Conservation (phyloP, 2,113 vertebrate genomes). For the Ceratotherium simum region DNA sequence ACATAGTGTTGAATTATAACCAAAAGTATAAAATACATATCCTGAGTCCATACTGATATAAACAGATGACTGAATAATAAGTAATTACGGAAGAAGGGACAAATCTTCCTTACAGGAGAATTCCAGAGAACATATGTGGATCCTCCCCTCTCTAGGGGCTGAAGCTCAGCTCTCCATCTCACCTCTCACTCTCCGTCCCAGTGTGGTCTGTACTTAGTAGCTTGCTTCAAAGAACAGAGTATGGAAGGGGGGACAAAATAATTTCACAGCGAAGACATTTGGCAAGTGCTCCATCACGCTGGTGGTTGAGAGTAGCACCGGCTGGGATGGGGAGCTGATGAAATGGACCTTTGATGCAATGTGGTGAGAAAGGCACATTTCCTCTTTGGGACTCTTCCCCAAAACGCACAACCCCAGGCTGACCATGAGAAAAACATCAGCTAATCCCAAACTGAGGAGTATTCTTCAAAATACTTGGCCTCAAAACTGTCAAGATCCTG, state of each 20-base stretch:
- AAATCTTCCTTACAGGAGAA: neutral
- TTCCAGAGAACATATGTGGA: neutral
- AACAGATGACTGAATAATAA: neutral
- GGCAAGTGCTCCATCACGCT: neutral
- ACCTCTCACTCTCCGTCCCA: fast-evolving
- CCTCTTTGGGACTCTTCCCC: neutral
- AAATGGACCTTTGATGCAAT: fast-evolving
- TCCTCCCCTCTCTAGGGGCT: neutral
- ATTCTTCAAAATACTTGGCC: neutral
- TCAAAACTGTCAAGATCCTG: neutral
- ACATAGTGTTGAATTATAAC: neutral
- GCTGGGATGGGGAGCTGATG: fast-evolving
- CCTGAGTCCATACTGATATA: too few relatives aligned
- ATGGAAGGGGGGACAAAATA: neutral
- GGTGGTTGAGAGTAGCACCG: neutral
- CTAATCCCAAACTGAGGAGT: neutral
- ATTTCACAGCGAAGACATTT: neutral
- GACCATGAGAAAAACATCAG: neutral
- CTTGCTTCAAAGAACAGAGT: neutral
- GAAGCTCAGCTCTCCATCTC: too few relatives aligned
- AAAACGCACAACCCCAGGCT: neutral
- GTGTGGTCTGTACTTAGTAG: neutral
- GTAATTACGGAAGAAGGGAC: neutral
- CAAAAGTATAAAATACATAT: neutral
- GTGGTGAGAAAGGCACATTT: neutral